phyloP scores from a whole-genome alignment of 2,797 vertebrate genomes.

The Varecia variegata region DNA sequence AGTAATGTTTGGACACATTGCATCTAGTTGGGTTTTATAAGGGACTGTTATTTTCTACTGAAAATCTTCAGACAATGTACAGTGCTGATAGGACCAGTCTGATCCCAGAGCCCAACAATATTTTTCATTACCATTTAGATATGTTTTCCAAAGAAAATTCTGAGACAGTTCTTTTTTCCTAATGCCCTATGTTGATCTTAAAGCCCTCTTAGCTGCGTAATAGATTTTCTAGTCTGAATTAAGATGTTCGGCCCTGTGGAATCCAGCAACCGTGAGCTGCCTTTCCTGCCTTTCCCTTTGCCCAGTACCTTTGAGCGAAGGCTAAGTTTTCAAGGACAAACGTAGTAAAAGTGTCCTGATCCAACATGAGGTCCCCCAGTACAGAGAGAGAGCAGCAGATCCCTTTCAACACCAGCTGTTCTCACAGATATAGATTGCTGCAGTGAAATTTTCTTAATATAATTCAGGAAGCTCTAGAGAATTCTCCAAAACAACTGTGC shows the following conservation, averaged over 20 bases:
- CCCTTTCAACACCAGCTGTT: slow-evolving; percentile 98
- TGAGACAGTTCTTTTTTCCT: not conserved
- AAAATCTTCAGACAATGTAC: slow-evolving; percentile 63
- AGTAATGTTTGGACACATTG: slow-evolving; percentile 64
- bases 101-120: slow-evolving; percentile 22
- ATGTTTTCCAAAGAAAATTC: not conserved
- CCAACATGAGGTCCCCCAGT: slow-evolving; percentile 93
- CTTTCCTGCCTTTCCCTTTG: slow-evolving; percentile 55
- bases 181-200: slow-evolving; percentile 42
- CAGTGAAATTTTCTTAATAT: slow-evolving; percentile 99
- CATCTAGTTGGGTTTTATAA: slow-evolving; percentile 18
- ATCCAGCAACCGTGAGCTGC: slow-evolving; percentile 39
- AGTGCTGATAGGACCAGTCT: slow-evolving; percentile 36
- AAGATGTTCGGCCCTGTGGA: slow-evolving; percentile 47
- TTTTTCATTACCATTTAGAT: slow-evolving; percentile 30
- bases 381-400: slow-evolving; percentile 92
- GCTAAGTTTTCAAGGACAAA: slow-evolving; percentile 96
- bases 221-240: slow-evolving; percentile 58
- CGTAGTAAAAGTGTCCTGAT: slow-evolving; percentile 89
- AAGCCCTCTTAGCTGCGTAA: slow-evolving; percentile 7
- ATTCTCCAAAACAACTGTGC: slow-evolving; percentile 97
- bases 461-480: slow-evolving; percentile 99
- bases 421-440: slow-evolving; percentile 95
- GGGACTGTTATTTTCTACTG: slow-evolving; percentile 41
- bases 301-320: slow-evolving; percentile 50